These are phyloP conservation scores for Gallirallus australis DNA, from an alignment of 2,797 vertebrate genomes.

Conservation along the genomic window DNA sequence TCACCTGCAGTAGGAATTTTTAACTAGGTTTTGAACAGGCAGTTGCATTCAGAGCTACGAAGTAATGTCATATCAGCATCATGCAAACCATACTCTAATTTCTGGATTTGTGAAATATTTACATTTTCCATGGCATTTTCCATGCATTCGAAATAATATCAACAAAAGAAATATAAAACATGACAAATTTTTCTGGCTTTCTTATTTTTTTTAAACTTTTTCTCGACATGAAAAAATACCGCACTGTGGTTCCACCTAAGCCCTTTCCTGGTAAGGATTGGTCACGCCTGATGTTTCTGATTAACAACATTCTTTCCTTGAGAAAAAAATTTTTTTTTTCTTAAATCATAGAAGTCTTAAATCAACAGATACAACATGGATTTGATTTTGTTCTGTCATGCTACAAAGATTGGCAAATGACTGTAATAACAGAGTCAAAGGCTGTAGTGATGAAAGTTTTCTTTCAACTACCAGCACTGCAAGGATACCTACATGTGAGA, in stretches of 20 bases:
- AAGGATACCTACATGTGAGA: not conserved
- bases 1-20: not conserved
- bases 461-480: not conserved
- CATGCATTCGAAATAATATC: not conserved
- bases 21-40: not conserved
- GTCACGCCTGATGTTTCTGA: constrained; percentile 63
- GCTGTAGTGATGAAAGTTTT: not conserved
- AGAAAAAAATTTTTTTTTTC: not conserved
- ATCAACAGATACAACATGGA: constrained; percentile 1
- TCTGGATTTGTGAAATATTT: not conserved
- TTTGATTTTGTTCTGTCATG: constrained; percentile 23
- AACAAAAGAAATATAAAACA: not conserved
- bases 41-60: not conserved
- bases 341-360: constrained; percentile 12
- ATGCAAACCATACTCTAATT: not conserved
- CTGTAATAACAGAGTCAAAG: not conserved
- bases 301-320: constrained; percentile 29
- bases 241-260: not conserved
- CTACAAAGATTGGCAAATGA: not conserved
- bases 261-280: constrained; percentile 30
- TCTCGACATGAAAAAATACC: not conserved
- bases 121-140: not conserved
- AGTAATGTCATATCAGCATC: not conserved
- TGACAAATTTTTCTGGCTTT: not conserved
- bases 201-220: not conserved